Evolutionary conservation across 2,113 vertebrate species (phyloP).

Genomic region (Pelodiscus sinensis): DNA sequence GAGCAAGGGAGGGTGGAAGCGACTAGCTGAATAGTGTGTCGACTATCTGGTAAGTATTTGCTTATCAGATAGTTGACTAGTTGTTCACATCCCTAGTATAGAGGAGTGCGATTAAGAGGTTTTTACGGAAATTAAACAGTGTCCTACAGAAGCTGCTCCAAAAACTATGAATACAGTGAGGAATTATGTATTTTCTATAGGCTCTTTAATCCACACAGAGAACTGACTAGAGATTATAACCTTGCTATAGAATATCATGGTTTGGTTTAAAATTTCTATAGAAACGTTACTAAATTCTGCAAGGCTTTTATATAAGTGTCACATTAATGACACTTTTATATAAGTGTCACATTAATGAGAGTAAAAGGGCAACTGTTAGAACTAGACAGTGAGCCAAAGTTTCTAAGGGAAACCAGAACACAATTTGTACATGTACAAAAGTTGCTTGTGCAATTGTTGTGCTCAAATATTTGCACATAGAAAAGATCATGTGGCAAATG

Average conservation of each 20-base stretch:
- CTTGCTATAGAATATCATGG: neutral
- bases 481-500: neutral
- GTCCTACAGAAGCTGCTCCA: neutral
- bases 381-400: neutral
- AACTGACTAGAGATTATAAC: neutral
- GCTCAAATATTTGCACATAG: neutral
- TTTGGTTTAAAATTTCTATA: neutral
- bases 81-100: neutral
- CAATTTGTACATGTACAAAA: neutral
- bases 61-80: too few relatives aligned
- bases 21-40: too few relatives aligned
- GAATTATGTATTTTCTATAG: fast-evolving
- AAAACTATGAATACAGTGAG: neutral
- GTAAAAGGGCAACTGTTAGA: neutral
- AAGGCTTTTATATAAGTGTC: neutral
- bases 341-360: neutral
- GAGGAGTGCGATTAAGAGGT: neutral
- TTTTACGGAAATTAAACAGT: neutral
- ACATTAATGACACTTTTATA: neutral
- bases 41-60: too few relatives aligned
- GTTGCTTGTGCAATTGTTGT: neutral
- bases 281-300: neutral
- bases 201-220: neutral
- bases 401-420: neutral
- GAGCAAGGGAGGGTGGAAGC: too few relatives aligned